Evolutionary conservation across 2,888 invertebrate genomes (phyloP).

Genomic region (Rhorus exstirpatorius): DNA sequence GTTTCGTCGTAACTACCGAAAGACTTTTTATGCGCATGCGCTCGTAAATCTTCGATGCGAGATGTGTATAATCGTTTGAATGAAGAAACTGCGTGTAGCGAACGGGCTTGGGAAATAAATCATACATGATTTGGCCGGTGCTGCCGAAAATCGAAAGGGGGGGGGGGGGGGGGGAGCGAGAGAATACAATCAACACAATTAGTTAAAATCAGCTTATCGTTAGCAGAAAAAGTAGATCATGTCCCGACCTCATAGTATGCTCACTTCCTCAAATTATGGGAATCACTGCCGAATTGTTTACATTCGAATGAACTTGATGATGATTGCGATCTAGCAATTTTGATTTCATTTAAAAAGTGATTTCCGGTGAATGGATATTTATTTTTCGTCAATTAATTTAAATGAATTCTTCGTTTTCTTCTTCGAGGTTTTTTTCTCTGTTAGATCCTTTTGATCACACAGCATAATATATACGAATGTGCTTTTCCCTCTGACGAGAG

Average conservation of each 20-base stretch:
- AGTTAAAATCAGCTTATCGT: constrained; percentile 72
- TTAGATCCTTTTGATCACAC: constrained; percentile 23
- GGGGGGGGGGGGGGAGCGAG: background rate
- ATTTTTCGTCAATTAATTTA: constrained; percentile 1
- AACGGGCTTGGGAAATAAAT: background rate
- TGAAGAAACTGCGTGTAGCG: background rate
- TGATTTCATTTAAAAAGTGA: constrained; percentile 27
- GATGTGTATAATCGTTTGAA: background rate
- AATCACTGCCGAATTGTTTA: constrained; percentile 34
- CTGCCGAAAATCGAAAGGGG: background rate
- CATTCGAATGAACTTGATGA: constrained; percentile 34
- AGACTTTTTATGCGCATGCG: background rate
- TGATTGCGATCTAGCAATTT: constrained; percentile 27
- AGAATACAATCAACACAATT: constrained; percentile 77
- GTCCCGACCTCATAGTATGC: constrained; percentile 53
- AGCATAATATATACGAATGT: background rate
- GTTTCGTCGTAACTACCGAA: constrained; percentile 16
- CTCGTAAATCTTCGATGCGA: constrained; percentile 21
- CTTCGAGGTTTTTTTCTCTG: background rate
- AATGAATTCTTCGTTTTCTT: background rate
- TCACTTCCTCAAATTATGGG: constrained; percentile 29
- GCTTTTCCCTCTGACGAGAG: constrained; percentile 24
- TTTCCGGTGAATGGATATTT: constrained; percentile 16
- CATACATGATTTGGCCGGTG: background rate
- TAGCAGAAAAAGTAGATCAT: constrained; percentile 68